A percentile compares a stretch with the other conserved stretches of the same genome.
Evolutionary conservation across 2,113 vertebrate species (phyloP).

Genomic region (Coturnix japonica): DNA sequence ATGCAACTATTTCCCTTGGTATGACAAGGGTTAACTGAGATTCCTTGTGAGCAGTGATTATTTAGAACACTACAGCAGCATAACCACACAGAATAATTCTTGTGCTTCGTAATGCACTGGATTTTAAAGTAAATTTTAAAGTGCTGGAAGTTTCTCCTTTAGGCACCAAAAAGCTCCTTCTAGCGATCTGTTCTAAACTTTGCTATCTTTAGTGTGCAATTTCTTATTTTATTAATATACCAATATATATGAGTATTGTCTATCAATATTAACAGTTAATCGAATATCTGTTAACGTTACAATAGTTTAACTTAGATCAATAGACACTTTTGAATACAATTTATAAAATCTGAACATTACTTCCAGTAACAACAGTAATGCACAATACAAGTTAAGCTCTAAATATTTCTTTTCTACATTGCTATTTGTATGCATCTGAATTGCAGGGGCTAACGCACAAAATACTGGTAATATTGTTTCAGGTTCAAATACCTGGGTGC

Average conservation of each 20-base stretch:
- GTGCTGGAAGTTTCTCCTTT: not conserved
- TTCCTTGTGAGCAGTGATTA: not conserved
- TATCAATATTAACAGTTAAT: constrained; percentile 36
- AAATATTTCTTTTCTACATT: constrained; percentile 31
- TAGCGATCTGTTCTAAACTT: not conserved
- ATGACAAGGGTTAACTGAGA: not conserved
- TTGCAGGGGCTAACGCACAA: constrained; percentile 61
- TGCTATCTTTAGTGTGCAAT: not conserved
- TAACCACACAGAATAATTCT: not conserved
- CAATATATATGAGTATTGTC: constrained; percentile 12
- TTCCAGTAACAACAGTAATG: not conserved
- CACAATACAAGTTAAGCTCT: constrained; percentile 21
- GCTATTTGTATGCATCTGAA: constrained; percentile 2
- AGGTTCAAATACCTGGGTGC: constrained; percentile 54
- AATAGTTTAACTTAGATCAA: not conserved
- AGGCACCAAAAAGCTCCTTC: constrained; percentile 37
- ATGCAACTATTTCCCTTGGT: not conserved
- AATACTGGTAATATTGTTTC: constrained; percentile 34
- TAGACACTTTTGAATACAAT: not conserved
- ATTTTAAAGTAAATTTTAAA: constrained; percentile 26
- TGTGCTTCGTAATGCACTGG: not conserved
- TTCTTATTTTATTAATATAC: constrained; percentile 30
- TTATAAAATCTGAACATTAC: not conserved
- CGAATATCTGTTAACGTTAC: not conserved
- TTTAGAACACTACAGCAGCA: constrained; percentile 21